Conservation (phyloP, 2,797 vertebrate genomes). For the Ispidina lecontei region DNA sequence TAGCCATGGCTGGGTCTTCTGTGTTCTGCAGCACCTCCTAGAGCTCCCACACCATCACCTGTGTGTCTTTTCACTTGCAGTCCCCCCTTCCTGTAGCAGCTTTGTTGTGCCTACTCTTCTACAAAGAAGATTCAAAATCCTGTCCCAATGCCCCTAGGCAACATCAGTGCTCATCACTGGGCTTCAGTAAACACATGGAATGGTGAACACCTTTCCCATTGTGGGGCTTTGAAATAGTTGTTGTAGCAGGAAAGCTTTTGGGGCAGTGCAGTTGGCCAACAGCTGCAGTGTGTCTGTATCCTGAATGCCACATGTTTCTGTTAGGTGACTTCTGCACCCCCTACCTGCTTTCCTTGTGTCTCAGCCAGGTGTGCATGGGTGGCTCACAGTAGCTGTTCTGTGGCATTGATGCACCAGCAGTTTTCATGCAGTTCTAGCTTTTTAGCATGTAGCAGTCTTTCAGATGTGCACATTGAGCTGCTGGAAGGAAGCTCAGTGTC, state of each 20-base stretch:
- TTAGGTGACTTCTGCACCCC: not conserved
- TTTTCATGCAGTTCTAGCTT: not conserved
- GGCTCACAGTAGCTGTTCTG: not conserved
- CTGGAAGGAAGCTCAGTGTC: not conserved
- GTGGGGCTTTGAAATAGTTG: not conserved
- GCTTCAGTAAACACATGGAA: not conserved
- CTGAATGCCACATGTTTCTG: not conserved
- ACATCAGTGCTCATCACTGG: not conserved
- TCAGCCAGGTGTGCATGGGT: not conserved
- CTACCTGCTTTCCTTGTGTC: not conserved
- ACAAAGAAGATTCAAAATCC: not conserved
- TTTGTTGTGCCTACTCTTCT: not conserved
- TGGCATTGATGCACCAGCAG: not conserved
- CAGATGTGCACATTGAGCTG: not conserved
- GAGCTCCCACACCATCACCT: not conserved
- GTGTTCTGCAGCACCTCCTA: not conserved
- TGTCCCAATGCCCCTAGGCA: not conserved
- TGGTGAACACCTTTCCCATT: not conserved
- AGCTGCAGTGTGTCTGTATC: not conserved
- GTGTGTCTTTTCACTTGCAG: not conserved
- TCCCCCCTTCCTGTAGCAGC: not conserved
- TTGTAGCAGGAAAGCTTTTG: not conserved
- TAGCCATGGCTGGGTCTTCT: not conserved
- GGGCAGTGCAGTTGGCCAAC: not conserved
- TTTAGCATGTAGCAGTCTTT: not conserved